A percentile compares a stretch with the other conserved stretches of the same genome.
phyloP scores from a whole-genome alignment of 2,888 invertebrate species.

The Phyllotreta striolata region DNA sequence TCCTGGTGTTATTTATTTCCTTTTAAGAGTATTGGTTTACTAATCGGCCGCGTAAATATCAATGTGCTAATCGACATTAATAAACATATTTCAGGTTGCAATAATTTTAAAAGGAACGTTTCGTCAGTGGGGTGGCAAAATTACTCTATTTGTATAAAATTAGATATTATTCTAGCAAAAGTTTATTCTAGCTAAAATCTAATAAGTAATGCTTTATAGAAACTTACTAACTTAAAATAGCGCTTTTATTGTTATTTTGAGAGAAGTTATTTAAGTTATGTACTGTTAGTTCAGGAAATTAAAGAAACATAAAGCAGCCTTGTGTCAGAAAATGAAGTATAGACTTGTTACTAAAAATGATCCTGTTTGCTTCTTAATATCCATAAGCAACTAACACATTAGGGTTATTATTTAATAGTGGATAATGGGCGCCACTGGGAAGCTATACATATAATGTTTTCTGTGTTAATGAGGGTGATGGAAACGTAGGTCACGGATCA shows the following conservation, averaged over 20 bases:
- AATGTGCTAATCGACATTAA: slow-evolving; percentile 34
- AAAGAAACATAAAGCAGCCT: no score
- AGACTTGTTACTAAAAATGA: no score
- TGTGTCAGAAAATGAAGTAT: no score
- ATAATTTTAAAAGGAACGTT: slow-evolving; percentile 37
- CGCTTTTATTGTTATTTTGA: no score
- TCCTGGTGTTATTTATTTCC: slow-evolving; percentile 19
- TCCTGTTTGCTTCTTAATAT: not conserved
- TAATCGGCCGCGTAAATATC: slow-evolving; percentile 34
- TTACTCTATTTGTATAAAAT: not conserved
- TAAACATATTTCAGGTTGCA: slow-evolving; percentile 37
- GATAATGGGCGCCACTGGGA: not conserved
- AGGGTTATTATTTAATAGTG: not conserved
- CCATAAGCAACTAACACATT: not conserved
- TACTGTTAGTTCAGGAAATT: no score
- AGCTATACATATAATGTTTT: slow-evolving; percentile 53
- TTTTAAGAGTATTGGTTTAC: slow-evolving; percentile 25
- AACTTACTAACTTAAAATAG: no score
- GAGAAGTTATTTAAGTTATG: no score
- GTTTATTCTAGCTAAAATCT: not conserved
- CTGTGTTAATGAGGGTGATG: slow-evolving; percentile 60
- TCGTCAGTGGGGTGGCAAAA: not conserved
- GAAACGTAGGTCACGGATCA: slow-evolving; percentile 55
- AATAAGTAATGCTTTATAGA: no score
- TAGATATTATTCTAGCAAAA: not conserved